phyloP scores from a whole-genome alignment of 2,888 invertebrate species.

The Trissolcus japonicus region DNA sequence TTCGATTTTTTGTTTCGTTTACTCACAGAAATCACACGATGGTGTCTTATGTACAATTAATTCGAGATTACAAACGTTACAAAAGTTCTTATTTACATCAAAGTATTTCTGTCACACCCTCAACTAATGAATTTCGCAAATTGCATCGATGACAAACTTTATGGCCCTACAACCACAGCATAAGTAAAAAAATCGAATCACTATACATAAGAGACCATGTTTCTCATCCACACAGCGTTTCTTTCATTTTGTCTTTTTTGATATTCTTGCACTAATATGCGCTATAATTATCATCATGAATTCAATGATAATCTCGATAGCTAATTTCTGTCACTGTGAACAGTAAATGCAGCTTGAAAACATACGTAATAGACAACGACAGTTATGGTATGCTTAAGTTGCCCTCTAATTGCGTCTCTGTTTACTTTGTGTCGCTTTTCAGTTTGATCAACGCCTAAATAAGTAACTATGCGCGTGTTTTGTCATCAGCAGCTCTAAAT shows the following conservation, averaged over 20 bases:
- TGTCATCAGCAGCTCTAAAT: slow-evolving; percentile 50
- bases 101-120: slow-evolving; percentile 11
- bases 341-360: slow-evolving; percentile 62
- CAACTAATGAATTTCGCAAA: slow-evolving; percentile 8
- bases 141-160: slow-evolving; percentile 3
- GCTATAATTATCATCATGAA: slow-evolving; percentile 25
- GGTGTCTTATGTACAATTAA: slow-evolving; percentile 42
- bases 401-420: neutral
- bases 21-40: slow-evolving; percentile 13
- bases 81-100: slow-evolving; percentile 40
- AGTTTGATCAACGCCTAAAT: slow-evolving; percentile 34
- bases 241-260: slow-evolving; percentile 3
- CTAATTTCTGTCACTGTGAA: slow-evolving; percentile 47
- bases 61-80: slow-evolving; percentile 36
- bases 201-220: slow-evolving; percentile 37
- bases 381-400: slow-evolving; percentile 34
- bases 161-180: neutral
- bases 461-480: slow-evolving; percentile 58
- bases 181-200: slow-evolving; percentile 31
- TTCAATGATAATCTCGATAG: slow-evolving; percentile 29
- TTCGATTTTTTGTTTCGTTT: neutral
- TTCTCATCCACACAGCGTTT: slow-evolving; percentile 7
- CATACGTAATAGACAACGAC: slow-evolving; percentile 69
- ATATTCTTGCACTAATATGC: slow-evolving; percentile 22
- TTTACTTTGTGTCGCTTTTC: slow-evolving; percentile 13